These are phyloP conservation scores for Labroides dimidiatus DNA, from an alignment of 2,797 vertebrate genomes.

Conservation along the genomic window DNA sequence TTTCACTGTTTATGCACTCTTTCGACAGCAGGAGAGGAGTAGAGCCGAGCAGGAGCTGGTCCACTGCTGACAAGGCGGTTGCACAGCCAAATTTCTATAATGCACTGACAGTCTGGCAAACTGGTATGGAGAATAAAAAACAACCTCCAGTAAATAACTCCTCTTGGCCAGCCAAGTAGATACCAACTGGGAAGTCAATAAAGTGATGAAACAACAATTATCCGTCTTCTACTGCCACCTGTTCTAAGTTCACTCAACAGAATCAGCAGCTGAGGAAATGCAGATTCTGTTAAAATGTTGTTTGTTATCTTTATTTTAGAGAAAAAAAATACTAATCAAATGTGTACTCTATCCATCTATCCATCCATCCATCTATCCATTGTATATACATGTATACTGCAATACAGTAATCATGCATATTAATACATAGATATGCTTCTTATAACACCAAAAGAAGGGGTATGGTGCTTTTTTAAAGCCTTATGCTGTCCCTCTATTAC, in stretches of 20 bases:
- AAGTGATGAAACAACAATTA: constrained; percentile 43
- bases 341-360: no score
- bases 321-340: no score
- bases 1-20: constrained; percentile 21
- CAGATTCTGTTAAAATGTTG: constrained; percentile 1
- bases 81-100: constrained; percentile 60
- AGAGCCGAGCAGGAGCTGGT: constrained; percentile 30
- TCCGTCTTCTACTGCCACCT: constrained; percentile 29
- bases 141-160: constrained; percentile 35
- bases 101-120: constrained; percentile 51
- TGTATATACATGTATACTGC: no score
- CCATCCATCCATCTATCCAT: no score
- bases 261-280: constrained; percentile 15
- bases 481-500: no score
- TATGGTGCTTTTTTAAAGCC: no score
- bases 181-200: constrained; percentile 1
- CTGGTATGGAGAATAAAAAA: constrained; percentile 50
- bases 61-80: constrained; percentile 53
- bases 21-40: constrained; percentile 10
- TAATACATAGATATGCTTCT: no score
- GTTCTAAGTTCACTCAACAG: constrained; percentile 30
- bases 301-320: no score
- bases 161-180: constrained; percentile 21
- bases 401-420: no score
- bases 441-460: no score